phyloP scores from a whole-genome alignment of 1,140 invertebrate genomes.

The Pinna nobilis region DNA sequence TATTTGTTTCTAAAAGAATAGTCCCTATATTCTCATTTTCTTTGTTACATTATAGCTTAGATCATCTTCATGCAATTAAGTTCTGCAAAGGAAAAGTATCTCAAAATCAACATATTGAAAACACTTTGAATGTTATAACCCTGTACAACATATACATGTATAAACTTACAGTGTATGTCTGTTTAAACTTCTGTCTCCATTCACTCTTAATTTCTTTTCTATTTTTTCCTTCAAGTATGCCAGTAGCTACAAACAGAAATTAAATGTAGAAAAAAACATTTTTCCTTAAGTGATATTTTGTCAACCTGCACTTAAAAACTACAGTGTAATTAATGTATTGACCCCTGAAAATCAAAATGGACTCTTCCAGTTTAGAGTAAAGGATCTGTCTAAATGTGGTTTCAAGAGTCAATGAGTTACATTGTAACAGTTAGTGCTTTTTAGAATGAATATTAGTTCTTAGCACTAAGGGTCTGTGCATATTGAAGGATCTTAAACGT shows the following conservation, averaged over 20 bases:
- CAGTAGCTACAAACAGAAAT: slow-evolving; percentile 16
- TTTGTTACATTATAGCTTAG: not conserved
- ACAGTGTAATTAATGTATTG: not conserved
- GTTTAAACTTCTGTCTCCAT: slow-evolving; percentile 12
- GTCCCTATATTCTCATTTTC: not conserved
- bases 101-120: not conserved
- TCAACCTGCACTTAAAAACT: not conserved
- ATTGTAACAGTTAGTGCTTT: not conserved
- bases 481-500: too few relatives aligned
- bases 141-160: not conserved
- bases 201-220: slow-evolving; percentile 17
- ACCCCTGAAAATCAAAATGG: too few relatives aligned
- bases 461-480: too few relatives aligned
- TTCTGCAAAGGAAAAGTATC: too few relatives aligned
- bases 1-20: not conserved
- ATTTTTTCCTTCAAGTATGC: slow-evolving; percentile 21
- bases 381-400: not conserved
- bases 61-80: not conserved
- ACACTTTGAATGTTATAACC: not conserved
- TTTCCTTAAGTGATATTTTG: not conserved
- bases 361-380: too few relatives aligned
- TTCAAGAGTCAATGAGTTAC: not conserved
- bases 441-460: too few relatives aligned
- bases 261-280: not conserved
- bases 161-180: slow-evolving; percentile 22